Conservation (phyloP, 2,113 vertebrate genomes). For the Hemiprocne comata region DNA sequence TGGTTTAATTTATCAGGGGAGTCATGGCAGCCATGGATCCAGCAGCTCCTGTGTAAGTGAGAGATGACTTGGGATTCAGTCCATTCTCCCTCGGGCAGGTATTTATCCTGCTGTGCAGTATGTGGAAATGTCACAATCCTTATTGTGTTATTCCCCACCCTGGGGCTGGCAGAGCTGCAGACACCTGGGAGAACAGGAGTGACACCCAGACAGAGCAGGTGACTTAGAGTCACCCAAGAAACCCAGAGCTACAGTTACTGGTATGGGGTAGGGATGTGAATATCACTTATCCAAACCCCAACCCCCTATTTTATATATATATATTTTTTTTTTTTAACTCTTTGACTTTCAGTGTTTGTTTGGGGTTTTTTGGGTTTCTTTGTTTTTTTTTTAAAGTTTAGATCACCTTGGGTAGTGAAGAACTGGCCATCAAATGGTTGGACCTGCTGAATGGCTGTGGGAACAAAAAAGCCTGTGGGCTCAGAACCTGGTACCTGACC, state of each 20-base stretch:
- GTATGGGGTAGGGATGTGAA: neutral
- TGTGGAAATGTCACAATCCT: fast-evolving
- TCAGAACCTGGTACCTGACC: too few species aligned
- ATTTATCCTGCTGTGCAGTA: fast-evolving
- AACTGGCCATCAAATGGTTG: neutral
- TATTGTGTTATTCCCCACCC: fast-evolving
- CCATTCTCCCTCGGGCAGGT: neutral
- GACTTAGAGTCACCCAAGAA: neutral
- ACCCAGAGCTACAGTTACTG: fast-evolving
- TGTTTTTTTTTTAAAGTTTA: neutral
- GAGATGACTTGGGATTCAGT: neutral
- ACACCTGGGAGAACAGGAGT: fast-evolving
- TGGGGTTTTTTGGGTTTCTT: neutral
- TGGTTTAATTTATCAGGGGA: neutral
- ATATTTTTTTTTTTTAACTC: too few species aligned
- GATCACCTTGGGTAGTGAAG: neutral
- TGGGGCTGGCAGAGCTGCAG: neutral
- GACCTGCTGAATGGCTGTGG: neutral
- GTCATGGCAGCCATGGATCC: fast-evolving
- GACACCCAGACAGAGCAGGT: neutral
- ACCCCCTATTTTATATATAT: neutral
- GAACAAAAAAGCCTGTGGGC: fast-evolving
- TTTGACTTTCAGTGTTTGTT: neutral
- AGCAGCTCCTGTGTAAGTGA: neutral
- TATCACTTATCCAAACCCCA: neutral